Conservation (phyloP, 2,113 vertebrate species). For the Dascyllus trimaculatus region DNA sequence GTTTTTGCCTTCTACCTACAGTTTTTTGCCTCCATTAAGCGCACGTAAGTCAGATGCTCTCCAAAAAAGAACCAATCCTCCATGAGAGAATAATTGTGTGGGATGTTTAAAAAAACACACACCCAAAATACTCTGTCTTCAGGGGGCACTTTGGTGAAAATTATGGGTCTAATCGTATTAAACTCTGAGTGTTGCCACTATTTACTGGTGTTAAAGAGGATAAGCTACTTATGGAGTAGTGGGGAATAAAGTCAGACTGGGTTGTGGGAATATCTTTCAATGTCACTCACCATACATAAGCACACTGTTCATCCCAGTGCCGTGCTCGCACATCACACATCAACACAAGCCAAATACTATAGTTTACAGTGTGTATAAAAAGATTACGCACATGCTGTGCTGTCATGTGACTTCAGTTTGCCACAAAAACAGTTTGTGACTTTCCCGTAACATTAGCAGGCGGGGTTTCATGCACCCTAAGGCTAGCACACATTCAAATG, state of each 20-base stretch:
- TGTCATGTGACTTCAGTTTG: constrained; percentile 72
- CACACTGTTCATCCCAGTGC: constrained; percentile 42
- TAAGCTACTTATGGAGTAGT: constrained; percentile 56
- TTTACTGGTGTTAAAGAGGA: constrained; percentile 64
- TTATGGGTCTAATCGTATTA: constrained; percentile 60
- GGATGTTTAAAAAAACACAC: constrained; percentile 20
- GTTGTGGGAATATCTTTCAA: constrained; percentile 31
- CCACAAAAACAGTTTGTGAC: constrained; percentile 73
- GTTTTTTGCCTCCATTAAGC: background rate
- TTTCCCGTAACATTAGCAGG: constrained; percentile 68
- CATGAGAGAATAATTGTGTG: constrained; percentile 38
- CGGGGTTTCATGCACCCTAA: constrained; percentile 50
- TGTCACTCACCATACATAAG: constrained; percentile 48
- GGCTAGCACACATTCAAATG: constrained; percentile 61
- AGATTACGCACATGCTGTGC: constrained; percentile 57
- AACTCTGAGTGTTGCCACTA: constrained; percentile 43
- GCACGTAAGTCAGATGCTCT: background rate
- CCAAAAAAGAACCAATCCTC: constrained; percentile 35
- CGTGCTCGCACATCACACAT: constrained; percentile 27
- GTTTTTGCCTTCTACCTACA: constrained; percentile 1
- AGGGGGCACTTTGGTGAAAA: constrained; percentile 62
- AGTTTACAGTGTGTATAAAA: constrained; percentile 60
- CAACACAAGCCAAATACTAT: constrained; percentile 54
- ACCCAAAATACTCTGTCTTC: constrained; percentile 42
- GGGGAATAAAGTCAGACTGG: constrained; percentile 45